These are phyloP conservation scores for Drosophila novamexicana DNA, from an alignment of 1,140 invertebrate species.

Conservation along the genomic window DNA sequence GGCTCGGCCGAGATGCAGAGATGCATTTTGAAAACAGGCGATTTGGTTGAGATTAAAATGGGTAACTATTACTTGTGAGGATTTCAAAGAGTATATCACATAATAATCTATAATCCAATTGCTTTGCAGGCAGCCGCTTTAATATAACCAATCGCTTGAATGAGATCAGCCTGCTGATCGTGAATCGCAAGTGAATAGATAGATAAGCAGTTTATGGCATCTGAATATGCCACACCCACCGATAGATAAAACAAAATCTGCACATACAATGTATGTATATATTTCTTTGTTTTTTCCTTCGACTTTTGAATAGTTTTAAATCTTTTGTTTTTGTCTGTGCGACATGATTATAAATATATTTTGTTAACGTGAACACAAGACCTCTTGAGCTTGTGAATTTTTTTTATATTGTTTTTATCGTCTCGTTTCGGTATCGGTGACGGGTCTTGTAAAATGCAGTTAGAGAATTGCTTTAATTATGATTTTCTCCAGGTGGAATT, in stretches of 20 bases:
- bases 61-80: slow-evolving; percentile 32
- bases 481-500: too few relatives aligned
- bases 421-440: too few relatives aligned
- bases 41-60: slow-evolving; percentile 61
- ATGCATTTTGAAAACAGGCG: slow-evolving; percentile 42
- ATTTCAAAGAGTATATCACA: not conserved
- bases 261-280: not conserved
- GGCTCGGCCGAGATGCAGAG: not conserved
- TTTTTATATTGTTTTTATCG: not conserved
- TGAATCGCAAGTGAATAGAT: slow-evolving; percentile 28
- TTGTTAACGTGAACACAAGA: not conserved
- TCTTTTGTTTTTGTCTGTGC: not conserved
- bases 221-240: not conserved
- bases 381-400: not conserved
- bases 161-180: slow-evolving; percentile 41
- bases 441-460: too few relatives aligned
- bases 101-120: not conserved
- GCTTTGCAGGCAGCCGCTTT: slow-evolving; percentile 42
- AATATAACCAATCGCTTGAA: slow-evolving; percentile 51
- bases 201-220: not conserved
- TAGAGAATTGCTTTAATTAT: too few relatives aligned
- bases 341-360: not conserved
- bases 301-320: not conserved
- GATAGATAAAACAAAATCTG: not conserved
- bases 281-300: not conserved